phyloP scores from a whole-genome alignment of 2,797 vertebrate genomes.

The Florisuga fusca region DNA sequence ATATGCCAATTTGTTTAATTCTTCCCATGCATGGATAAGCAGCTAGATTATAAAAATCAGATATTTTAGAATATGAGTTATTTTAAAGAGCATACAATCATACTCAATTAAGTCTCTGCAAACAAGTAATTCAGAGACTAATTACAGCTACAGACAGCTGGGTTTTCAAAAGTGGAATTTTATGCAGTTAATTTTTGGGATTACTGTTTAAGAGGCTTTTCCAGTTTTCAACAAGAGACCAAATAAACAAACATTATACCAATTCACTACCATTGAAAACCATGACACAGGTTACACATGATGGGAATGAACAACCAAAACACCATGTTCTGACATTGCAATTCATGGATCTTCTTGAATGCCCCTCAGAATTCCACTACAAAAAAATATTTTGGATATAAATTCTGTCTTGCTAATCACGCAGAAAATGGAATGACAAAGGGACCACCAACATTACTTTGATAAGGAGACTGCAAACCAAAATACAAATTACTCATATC shows the following conservation, averaged over 20 bases:
- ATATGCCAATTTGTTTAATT: background rate
- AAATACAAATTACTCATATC: background rate
- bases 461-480: background rate
- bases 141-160: slow-evolving; percentile 30
- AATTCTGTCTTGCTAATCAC: background rate
- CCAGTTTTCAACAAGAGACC: background rate
- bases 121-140: slow-evolving; percentile 37
- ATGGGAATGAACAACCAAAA: background rate
- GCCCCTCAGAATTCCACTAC: background rate
- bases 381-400: background rate
- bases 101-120: background rate
- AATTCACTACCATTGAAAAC: background rate
- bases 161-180: slow-evolving; percentile 28
- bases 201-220: background rate
- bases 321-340: background rate
- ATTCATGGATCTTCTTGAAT: background rate
- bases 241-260: background rate
- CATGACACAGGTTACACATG: background rate
- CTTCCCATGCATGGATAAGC: background rate
- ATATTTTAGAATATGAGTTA: background rate
- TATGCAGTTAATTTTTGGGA: slow-evolving; percentile 15
- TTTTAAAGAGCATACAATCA: slow-evolving; percentile 7
- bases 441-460: background rate
- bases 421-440: background rate
- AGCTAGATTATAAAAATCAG: background rate